Conservation (phyloP, 2,888 invertebrate genomes). For the Tinea trinotella region DNA sequence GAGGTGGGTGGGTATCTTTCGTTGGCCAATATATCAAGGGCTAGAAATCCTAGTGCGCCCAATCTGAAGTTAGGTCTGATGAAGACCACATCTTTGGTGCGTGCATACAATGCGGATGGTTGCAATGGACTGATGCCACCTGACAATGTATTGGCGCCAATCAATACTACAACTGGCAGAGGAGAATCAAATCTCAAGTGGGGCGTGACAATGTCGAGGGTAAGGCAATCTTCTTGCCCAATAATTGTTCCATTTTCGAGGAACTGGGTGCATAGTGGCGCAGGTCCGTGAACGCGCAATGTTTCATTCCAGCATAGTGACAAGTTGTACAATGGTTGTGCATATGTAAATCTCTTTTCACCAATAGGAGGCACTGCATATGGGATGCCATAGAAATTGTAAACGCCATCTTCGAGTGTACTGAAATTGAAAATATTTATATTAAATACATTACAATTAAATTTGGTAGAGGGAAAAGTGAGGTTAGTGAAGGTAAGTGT, state of each 20-base stretch:
- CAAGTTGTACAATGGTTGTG: slow-evolving; percentile 76
- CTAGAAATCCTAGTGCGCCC: slow-evolving; percentile 85
- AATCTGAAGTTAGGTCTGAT: slow-evolving; percentile 90
- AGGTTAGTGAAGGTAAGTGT: too few species aligned
- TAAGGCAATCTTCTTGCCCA: slow-evolving; percentile 88
- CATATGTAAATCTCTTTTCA: slow-evolving; percentile 79
- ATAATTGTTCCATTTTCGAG: slow-evolving; percentile 75
- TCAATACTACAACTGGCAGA: slow-evolving; percentile 85
- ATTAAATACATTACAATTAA: background rate
- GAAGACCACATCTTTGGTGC: slow-evolving; percentile 85
- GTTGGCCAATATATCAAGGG: slow-evolving; percentile 78
- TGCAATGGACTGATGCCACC: slow-evolving; percentile 82
- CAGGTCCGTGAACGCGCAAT: slow-evolving; percentile 76
- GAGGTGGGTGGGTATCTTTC: slow-evolving; percentile 81
- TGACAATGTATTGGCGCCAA: slow-evolving; percentile 84
- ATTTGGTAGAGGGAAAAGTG: too few species aligned
- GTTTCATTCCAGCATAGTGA: slow-evolving; percentile 87
- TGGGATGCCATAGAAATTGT: slow-evolving; percentile 86
- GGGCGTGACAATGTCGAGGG: slow-evolving; percentile 86
- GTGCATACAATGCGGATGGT: slow-evolving; percentile 83
- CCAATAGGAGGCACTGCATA: slow-evolving; percentile 82
- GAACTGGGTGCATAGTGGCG: slow-evolving; percentile 79
- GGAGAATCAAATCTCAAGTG: slow-evolving; percentile 84
- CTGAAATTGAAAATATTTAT: slow-evolving; percentile 37
- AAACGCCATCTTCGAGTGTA: slow-evolving; percentile 81